Base-by-base conservation (phyloP, 2,888 invertebrate genomes). In the Cantharis lateralis region DNA sequence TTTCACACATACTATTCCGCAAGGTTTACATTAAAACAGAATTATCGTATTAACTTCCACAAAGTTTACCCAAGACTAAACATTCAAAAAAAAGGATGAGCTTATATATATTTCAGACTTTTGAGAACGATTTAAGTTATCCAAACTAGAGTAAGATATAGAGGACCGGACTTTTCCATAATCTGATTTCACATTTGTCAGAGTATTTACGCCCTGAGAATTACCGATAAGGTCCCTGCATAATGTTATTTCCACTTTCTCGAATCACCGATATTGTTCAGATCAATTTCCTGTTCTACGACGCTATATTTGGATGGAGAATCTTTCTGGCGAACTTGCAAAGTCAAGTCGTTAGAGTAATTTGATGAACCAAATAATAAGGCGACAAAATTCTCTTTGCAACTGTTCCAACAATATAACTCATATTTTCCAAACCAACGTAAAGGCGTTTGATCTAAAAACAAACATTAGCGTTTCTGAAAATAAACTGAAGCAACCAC, bases 161-260 rank as follows among this genome's bases (percentile, higher is more conserved):
- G 64, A 74, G 72, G 77, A 28, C 77, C 77, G 77, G 77, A 77
- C 77, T 75, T 63, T 74, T 68, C 71, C 61, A 15, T 74, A 77
- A 77, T 77, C 77, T 75, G 77, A 74, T 77, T 77, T 74, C 77
- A 66, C 77, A 77, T 77, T 77, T 77, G 77, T 77, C 77, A 77
- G 69, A 10, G 66, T 62, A 70, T 74, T 77, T 72, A 77, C 77
- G 77, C 77, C 61, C 70, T 71, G 72, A 26, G 77, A 77, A 77
- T 77, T 75, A 70, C 68, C 24, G 77, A 77, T 77, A 77, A 77
- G 73, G 62, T 62, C 66, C 77, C 48, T 77, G 77, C 77, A 77
- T 77, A 77, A 76, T 76, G 72, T 71, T 74, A 74, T 74, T 73
- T 76, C 72, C 76, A 32, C 69, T 68, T 73, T 62, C 62, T 61